phyloP scores from a whole-genome alignment of 2,797 vertebrate species.

The Sebastes kiyomatsui region DNA sequence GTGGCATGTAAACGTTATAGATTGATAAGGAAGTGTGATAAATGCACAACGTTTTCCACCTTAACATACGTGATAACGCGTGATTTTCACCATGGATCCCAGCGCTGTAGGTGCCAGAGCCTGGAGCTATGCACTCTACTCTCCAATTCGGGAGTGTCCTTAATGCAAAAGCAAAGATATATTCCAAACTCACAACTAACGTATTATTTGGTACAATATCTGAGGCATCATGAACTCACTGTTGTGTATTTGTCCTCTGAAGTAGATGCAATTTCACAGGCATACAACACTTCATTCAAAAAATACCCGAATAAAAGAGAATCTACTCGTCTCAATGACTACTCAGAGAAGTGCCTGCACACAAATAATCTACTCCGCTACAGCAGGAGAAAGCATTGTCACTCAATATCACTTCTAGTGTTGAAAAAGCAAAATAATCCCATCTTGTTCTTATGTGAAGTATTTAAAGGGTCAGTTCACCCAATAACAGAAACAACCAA shows the following conservation, averaged over 20 bases:
- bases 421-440: neutral
- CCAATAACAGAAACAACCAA: neutral
- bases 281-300: neutral
- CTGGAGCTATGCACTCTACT: too few relatives aligned
- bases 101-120: too few relatives aligned
- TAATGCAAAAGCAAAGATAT: neutral
- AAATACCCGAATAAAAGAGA: neutral
- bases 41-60: too few relatives aligned
- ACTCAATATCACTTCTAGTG: neutral
- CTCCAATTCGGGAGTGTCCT: neutral
- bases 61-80: rapidly evolving
- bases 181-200: neutral
- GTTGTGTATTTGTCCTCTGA: neutral
- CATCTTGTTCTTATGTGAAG: too few relatives aligned
- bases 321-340: neutral
- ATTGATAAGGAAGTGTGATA: too few relatives aligned
- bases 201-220: neutral
- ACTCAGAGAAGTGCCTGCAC: neutral
- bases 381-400: neutral
- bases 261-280: neutral
- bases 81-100: too few relatives aligned
- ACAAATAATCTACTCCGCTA: neutral
- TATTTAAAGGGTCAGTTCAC: neutral
- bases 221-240: neutral
- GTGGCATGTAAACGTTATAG: too few relatives aligned